Evolutionary conservation across 2,113 vertebrate genomes (phyloP).

Genomic region (Xyliphius kryptos): DNA sequence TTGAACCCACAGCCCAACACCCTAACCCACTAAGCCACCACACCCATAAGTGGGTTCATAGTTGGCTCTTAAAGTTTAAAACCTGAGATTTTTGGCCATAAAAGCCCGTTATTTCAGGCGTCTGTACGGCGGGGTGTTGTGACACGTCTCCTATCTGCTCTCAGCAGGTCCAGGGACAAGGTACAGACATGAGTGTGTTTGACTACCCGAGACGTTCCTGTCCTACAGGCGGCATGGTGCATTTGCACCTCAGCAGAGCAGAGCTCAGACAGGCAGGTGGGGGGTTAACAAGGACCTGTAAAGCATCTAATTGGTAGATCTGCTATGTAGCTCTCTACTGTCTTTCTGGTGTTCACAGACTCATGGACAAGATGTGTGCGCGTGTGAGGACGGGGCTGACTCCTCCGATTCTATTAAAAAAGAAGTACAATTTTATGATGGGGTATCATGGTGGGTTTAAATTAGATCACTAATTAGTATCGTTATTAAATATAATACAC

Average conservation of each 20-base stretch:
- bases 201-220: conserved; percentile 3
- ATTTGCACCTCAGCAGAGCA: conserved; percentile 30
- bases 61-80: no score
- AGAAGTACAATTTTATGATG: no score
- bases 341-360: conserved; percentile 24
- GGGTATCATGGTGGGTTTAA: no score
- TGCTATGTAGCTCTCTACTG: conserved; percentile 30
- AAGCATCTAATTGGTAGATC: conserved; percentile 37
- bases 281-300: conserved; percentile 35
- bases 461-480: no score
- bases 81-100: no score
- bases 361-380: conserved; percentile 11
- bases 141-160: conserved; percentile 2
- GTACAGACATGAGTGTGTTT: not conserved
- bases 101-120: not conserved
- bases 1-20: no score
- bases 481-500: no score
- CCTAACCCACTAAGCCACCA: no score
- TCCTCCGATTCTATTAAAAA: not conserved
- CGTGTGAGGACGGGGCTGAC: not conserved
- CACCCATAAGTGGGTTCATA: no score
- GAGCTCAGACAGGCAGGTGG: conserved; percentile 16
- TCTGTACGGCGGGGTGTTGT: not conserved
- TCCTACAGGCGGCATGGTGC: not conserved
- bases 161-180: not conserved